Conservation (phyloP, 1,140 invertebrate species). For the Caenorhabditis elegans region WBcel235 BX284604.4:12482501-12483000, state of each 20-base stretch:
- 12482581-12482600: conserved; percentile 18
- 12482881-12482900: not conserved
- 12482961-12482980: not conserved
- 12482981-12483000: too few species aligned
- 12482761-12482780: too few species aligned
- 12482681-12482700: too few species aligned
- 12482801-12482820: too few species aligned
- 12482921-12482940: not conserved
- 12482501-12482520: not conserved
- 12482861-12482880: conserved; percentile 9
- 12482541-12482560: not conserved
- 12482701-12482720: not conserved
- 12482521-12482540: not conserved
- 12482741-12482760: too few species aligned
- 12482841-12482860: not conserved
- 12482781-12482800: too few species aligned
- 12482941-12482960: not conserved
- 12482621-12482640: not conserved
- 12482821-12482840: too few species aligned
- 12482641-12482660: too few species aligned
- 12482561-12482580: not conserved
- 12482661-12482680: too few species aligned
- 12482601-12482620: not conserved
- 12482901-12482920: not conserved
- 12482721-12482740: too few species aligned